A percentile compares a stretch with the other conserved stretches of the same genome.
Conservation (phyloP, 2,113 vertebrate species). For the Oryzias curvinotus region DNA sequence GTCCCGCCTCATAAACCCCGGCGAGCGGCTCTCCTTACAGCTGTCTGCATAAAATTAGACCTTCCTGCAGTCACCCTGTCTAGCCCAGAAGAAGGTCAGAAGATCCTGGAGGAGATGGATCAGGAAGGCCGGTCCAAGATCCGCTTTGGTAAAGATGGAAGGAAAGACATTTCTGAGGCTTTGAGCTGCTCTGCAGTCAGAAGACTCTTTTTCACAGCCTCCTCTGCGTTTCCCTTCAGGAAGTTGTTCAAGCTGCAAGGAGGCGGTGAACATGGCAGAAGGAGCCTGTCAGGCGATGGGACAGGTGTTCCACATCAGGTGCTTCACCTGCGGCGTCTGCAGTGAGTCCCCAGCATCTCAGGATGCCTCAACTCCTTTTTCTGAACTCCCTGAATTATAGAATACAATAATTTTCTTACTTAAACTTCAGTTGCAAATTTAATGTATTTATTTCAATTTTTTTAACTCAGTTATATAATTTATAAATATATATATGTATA, state of each 20-base stretch:
- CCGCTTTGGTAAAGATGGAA: conserved; percentile 51
- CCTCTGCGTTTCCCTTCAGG: conserved; percentile 28
- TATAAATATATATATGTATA: too few relatives aligned
- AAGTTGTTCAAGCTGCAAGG: conserved; percentile 47
- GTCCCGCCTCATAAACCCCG: conserved; percentile 20
- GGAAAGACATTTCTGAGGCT: not conserved
- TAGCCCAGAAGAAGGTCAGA: conserved; percentile 18
- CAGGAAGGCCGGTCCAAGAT: conserved; percentile 4
- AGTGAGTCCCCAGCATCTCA: conserved; percentile 41
- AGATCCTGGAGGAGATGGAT: conserved; percentile 40
- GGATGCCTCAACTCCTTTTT: not conserved
- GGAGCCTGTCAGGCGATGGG: conserved; percentile 61
- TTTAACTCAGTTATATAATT: too few relatives aligned
- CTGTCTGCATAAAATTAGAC: conserved; percentile 67
- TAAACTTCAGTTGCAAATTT: too few relatives aligned
- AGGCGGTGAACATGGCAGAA: conserved; percentile 30
- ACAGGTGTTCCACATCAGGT: conserved; percentile 52
- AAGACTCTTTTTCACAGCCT: not conserved
- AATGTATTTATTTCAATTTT: too few relatives aligned
- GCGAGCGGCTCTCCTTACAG: conserved; percentile 56
- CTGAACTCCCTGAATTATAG: too few relatives aligned
- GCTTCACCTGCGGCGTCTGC: conserved; percentile 65
- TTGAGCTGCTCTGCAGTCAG: not conserved
- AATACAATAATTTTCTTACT: too few relatives aligned
- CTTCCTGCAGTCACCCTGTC: conserved; percentile 13